Evolutionary conservation across 2,113 vertebrate genomes (phyloP).

Genomic region (Calonectris borealis): DNA sequence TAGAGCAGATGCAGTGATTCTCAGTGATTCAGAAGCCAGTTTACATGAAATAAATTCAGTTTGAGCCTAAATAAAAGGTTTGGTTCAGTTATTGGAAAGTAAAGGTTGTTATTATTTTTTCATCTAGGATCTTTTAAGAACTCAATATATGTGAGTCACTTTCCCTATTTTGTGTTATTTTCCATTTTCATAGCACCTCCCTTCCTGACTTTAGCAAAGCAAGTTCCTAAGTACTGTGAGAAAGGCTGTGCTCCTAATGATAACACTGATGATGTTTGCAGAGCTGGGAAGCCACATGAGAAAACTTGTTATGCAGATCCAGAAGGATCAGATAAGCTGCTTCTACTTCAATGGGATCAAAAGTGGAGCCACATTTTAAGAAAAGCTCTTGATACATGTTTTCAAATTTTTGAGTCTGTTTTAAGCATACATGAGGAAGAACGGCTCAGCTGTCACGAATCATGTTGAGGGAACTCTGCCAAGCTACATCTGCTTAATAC

Average conservation of each 20-base stretch:
- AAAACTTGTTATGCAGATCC: background rate
- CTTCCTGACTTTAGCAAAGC: conserved; percentile 45
- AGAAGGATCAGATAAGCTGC: conserved; percentile 22
- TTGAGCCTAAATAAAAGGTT: background rate
- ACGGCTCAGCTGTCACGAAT: background rate
- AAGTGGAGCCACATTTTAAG: background rate
- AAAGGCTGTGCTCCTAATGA: conserved; percentile 26
- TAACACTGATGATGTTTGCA: conserved; percentile 39
- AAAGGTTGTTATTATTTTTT: background rate
- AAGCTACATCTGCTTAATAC: background rate
- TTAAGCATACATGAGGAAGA: background rate
- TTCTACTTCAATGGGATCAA: background rate
- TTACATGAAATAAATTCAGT: background rate
- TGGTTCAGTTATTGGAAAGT: background rate
- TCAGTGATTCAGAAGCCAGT: background rate
- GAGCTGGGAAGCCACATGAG: conserved; percentile 1
- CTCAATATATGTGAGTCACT: conserved; percentile 34
- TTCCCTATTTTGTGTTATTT: conserved; percentile 33
- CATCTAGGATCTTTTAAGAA: background rate
- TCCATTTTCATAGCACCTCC: conserved; percentile 25
- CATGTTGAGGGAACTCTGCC: background rate
- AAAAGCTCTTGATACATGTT: background rate
- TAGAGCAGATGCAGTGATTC: background rate
- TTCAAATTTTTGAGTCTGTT: background rate
- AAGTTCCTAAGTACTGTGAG: conserved; percentile 39